phyloP scores from a whole-genome alignment of 2,113 vertebrate genomes.

The Ia io region DNA sequence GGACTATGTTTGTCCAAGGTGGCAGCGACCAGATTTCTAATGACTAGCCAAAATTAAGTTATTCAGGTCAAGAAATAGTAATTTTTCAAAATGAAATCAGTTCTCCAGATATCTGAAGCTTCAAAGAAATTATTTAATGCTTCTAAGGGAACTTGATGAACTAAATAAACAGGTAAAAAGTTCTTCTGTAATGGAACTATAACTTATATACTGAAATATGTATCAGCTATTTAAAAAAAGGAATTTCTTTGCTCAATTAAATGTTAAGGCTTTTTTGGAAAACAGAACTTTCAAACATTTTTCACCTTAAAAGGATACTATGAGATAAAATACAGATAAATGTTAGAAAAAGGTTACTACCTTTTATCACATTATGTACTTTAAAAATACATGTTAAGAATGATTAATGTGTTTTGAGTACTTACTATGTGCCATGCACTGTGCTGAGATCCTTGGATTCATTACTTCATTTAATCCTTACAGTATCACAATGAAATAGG shows the following conservation, averaged over 20 bases:
- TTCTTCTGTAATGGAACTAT: background rate
- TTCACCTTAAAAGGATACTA: background rate
- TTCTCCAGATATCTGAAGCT: background rate
- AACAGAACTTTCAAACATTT: background rate
- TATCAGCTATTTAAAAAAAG: background rate
- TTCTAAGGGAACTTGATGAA: background rate
- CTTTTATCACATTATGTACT: background rate
- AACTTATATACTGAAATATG: background rate
- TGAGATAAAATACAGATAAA: background rate
- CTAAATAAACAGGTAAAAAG: background rate
- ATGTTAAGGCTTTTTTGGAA: conserved; percentile 11
- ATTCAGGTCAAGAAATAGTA: background rate
- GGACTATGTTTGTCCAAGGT: background rate
- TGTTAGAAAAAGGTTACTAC: background rate
- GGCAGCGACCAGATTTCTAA: background rate
- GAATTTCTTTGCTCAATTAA: background rate
- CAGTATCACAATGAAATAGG: background rate
- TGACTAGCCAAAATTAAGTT: background rate
- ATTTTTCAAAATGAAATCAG: conserved; percentile 3
- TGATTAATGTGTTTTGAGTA: background rate
- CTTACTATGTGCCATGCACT: background rate
- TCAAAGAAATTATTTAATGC: background rate
- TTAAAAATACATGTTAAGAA: background rate
- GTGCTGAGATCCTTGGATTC: background rate
- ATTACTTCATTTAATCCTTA: background rate